These are phyloP conservation scores for Drosophila carrolli DNA, from an alignment of 1,140 invertebrate species.

Conservation along the genomic window DNA sequence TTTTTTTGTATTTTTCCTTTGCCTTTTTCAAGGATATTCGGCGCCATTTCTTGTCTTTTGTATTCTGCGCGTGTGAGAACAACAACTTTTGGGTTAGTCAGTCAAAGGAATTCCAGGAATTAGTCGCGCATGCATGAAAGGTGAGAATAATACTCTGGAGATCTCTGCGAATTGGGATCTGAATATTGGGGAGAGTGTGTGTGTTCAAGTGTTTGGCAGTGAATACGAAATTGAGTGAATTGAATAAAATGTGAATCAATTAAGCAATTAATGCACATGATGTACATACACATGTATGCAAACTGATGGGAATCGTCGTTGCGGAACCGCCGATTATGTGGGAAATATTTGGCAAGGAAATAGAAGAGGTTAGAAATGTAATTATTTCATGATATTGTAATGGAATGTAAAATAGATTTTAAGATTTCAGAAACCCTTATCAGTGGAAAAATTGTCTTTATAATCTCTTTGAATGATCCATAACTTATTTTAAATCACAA, in stretches of 20 bases:
- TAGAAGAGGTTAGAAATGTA: neutral
- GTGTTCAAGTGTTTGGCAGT: constrained; percentile 30
- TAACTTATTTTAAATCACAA: too few species aligned
- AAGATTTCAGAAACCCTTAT: too few species aligned
- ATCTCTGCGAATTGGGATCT: constrained; percentile 23
- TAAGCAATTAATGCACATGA: constrained; percentile 77
- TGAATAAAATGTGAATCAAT: constrained; percentile 78
- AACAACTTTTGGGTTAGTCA: constrained; percentile 71
- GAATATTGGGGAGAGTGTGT: constrained; percentile 5
- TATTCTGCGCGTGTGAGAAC: constrained; percentile 72
- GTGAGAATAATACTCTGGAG: constrained; percentile 69
- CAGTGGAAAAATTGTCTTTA: too few species aligned
- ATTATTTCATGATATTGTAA: neutral
- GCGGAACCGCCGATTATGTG: constrained; percentile 4
- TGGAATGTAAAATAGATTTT: too few species aligned
- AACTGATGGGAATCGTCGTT: constrained; percentile 24
- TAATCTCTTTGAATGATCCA: too few species aligned
- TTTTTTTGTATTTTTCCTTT: constrained; percentile 40
- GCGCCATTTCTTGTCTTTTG: constrained; percentile 55
- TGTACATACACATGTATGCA: constrained; percentile 23
- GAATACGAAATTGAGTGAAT: constrained; percentile 72
- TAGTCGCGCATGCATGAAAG: constrained; percentile 59
- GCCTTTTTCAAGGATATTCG: constrained; percentile 80
- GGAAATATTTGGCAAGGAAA: constrained; percentile 6
- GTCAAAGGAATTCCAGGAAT: constrained; percentile 82